phyloP scores from a whole-genome alignment of 2,113 vertebrate genomes.

The Neodontobutis hainanensis region DNA sequence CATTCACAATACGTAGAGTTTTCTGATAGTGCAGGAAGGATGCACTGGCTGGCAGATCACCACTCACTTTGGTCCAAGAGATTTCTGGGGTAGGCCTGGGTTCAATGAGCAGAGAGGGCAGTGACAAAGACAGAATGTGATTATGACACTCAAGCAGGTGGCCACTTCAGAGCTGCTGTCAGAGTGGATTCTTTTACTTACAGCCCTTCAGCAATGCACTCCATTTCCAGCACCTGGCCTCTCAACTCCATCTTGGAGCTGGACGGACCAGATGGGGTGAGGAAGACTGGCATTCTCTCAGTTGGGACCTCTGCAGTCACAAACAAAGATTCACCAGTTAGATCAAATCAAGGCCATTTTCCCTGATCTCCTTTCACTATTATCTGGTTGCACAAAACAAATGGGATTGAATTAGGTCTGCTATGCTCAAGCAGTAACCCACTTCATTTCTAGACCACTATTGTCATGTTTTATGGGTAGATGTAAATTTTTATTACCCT shows the following conservation, averaged over 20 bases:
- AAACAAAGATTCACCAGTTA: constrained; percentile 26
- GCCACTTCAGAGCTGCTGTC: constrained; percentile 5
- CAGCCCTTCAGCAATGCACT: constrained; percentile 96
- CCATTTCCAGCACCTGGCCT: constrained; percentile 89
- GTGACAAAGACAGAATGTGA: background rate
- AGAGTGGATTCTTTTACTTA: constrained; percentile 77
- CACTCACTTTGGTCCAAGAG: constrained; percentile 90
- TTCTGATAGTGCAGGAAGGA: constrained; percentile 89
- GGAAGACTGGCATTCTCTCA: constrained; percentile 86
- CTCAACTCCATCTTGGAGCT: constrained; percentile 90
- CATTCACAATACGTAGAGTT: constrained; percentile 86
- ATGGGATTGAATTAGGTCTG: background rate
- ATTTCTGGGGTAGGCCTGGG: constrained; percentile 90
- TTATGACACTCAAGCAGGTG: constrained; percentile 17
- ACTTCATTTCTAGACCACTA: constrained; percentile 20
- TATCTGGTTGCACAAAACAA: background rate
- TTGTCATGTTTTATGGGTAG: constrained; percentile 32
- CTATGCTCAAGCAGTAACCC: background rate
- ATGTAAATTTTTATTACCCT: constrained; percentile 25
- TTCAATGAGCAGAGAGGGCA: background rate
- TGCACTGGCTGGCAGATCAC: constrained; percentile 83
- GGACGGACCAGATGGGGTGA: constrained; percentile 83
- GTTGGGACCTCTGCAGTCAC: constrained; percentile 80
- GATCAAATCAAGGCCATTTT: constrained; percentile 8
- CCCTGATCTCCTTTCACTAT: constrained; percentile 3